Base-by-base conservation (phyloP, 2,888 invertebrate genomes). In the Leptopilina drosophilae region DNA sequence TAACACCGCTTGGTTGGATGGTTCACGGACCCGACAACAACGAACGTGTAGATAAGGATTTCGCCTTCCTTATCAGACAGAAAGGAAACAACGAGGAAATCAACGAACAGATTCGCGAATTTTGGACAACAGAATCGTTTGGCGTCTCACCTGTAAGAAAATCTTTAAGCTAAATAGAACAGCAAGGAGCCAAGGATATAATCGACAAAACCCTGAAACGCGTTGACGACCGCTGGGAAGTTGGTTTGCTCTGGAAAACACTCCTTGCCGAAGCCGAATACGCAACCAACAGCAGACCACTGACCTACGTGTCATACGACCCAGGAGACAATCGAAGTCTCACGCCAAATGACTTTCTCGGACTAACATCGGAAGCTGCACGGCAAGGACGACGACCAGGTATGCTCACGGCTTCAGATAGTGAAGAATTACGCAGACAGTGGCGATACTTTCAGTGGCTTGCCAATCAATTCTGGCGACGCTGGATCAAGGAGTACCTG, bases 121-220 rank as follows among this genome's bases (percentile, higher is more conserved):
- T 76, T 9, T 76, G 76, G 76, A 76, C 20, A 11, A 76, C 76
- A 7, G 64, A 76, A 56, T 42, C 5, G 1, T 62, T 76, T n/a
- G 62, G 62, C 6, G 62, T 76, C 11, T 40, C 33, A 9, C 20
- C 42, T 2, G 4, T 42, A 8, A 20, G 20, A 46, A 49, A 33
- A 46, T n/a, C 12, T 5, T 5, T 73, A 15, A 62, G 42, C 2
- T 40, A n/a, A 7, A 3, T 0, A 9, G 62, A 78, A 46, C 59
- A 69, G 2, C 11, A 62, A 15, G 12, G 33, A 12, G 64, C 64
- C 14, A 8, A 26, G 5, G 40, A 73, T 2, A 64, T 73, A 20
- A 6, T 78, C 0, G 62, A 78, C 77, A 66, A 82, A 85, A 62
- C 75, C 69, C 33, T 83, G 81, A 69, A 59, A 84, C 49, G 81